Evolutionary conservation across 2,888 invertebrate genomes (phyloP), one percentile per base, ranked within the genome.

Genomic region (Odontocolon sp.): DNA sequence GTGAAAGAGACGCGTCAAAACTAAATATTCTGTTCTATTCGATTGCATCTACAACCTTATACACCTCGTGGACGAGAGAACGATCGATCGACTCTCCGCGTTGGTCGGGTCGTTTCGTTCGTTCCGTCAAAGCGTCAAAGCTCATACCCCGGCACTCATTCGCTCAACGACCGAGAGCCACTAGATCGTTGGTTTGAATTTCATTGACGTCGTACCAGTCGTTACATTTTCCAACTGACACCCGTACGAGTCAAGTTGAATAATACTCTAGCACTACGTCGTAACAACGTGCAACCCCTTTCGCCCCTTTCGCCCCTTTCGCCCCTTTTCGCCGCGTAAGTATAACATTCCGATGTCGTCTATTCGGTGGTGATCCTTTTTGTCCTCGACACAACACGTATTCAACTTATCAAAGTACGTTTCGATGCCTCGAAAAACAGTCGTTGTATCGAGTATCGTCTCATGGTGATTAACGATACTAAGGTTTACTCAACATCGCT

Each of bases 21-120:
- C 36, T 2, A 8, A 36, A 8, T 8, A 36, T 36, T 36, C 8
- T 8, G n/a, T n/a, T n/a, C n/a, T n/a, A n/a, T n/a, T n/a, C n/a
- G n/a, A n/a, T n/a, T n/a, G n/a, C n/a, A n/a, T n/a, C n/a, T n/a
- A n/a, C n/a, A n/a, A n/a, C n/a, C n/a, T n/a, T n/a, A n/a, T n/a
- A n/a, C n/a, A n/a, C n/a, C n/a, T n/a, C n/a, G n/a, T n/a, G n/a
- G n/a, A n/a, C 14, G 33, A 28, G 56, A 54, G 38, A 56, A 66
- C 26, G 63, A 67, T 77, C 61, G 26, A 63, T 70, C 71, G 67
- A 54, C 70, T n/a, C n/a, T n/a, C n/a, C n/a, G n/a, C n/a, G n/a
- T n/a, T n/a, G n/a, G n/a, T 54, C 66, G 28, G 66, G 33, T 67
- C 54, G 59, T 61, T 61, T 40, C 61, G 45, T 61, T 40, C 61